These are phyloP conservation scores for Neotoma lepida DNA, from an alignment of 2,113 vertebrate species.

Conservation along the genomic window DNA sequence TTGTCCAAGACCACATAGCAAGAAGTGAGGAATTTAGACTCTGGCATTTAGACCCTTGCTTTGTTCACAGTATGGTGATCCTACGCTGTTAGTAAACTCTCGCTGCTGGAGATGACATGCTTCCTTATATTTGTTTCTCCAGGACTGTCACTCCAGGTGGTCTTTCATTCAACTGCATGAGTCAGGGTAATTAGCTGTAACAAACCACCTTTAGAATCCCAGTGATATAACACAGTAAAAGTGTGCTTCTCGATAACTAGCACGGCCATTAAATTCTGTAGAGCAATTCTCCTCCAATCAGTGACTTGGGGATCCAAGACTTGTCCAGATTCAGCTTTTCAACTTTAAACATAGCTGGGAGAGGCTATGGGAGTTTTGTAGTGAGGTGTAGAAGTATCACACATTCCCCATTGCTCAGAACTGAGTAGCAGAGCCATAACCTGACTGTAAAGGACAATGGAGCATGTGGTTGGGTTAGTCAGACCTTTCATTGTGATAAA, in stretches of 20 bases:
- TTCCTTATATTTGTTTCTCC: neutral
- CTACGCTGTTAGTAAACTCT: neutral
- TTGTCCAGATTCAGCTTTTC: neutral
- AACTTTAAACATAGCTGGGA: neutral
- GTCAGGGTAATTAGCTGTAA: neutral
- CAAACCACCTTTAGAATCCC: neutral
- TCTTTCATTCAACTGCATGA: neutral
- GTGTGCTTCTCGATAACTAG: conserved; percentile 24
- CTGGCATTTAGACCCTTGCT: neutral
- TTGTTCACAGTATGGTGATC: neutral
- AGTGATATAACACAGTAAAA: neutral
- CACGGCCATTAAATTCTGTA: neutral
- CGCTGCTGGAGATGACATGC: neutral
- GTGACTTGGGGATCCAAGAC: neutral
- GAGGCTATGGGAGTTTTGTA: neutral
- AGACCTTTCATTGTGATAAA: neutral
- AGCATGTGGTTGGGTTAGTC: neutral
- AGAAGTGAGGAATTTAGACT: conserved; percentile 35
- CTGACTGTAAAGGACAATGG: neutral
- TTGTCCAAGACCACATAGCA: neutral
- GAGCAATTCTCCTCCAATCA: neutral
- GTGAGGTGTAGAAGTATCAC: neutral
- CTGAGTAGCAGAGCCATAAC: neutral
- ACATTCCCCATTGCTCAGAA: neutral
- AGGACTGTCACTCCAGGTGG: neutral